Base-by-base conservation (phyloP, 2,888 invertebrate species). In the Kuschelorhynchus macadamiae region DNA sequence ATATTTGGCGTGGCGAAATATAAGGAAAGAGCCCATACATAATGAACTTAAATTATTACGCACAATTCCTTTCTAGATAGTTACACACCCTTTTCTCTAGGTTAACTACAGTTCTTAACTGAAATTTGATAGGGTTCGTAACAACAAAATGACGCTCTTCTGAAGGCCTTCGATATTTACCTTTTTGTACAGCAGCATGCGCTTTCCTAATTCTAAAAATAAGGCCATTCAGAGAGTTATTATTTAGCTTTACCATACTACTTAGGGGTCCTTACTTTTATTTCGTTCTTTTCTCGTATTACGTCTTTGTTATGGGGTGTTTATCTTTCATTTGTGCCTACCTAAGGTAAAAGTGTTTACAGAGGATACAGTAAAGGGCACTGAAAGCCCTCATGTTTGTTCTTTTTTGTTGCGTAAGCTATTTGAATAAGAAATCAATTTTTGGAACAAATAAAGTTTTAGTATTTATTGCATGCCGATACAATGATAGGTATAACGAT, bases 361-460 rank as follows among this genome's bases (percentile, higher is more conserved):
- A 55, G 25, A 55, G 55, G 55, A 55, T 55, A 39, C 39, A 55
- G 42, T 55, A 30, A 55, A 55, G 42, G 55, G 42, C 42, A 55
- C 25, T 41, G 30, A 30, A 55, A 42, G 55, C 55, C 42, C 55
- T 17, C 17, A n/a, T 55, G 42, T 42, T 55, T 55, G 42, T 55
- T 41, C 41, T 55, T 55, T 55, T 55, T 55, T 55, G 42, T 42
- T 55, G 30, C 21, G 25, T 16, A 55, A 42, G 30, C 25, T 55
- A 42, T 55, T 55, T 55, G 55, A 55, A 55, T 55, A 55, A 30
- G 55, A 41, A 55, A 55, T 55, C 55, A 55, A 55, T 55, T 55
- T 55, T 41, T 20, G 30, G 39, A n/a, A 42, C 30, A 33, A 36
- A 52, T 52, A 36, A 11, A 25, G 9, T 52, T 39, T 52, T 20